These are phyloP conservation scores for Lates calcarifer DNA, from an alignment of 2,113 vertebrate species.

Conservation along the genomic window DNA sequence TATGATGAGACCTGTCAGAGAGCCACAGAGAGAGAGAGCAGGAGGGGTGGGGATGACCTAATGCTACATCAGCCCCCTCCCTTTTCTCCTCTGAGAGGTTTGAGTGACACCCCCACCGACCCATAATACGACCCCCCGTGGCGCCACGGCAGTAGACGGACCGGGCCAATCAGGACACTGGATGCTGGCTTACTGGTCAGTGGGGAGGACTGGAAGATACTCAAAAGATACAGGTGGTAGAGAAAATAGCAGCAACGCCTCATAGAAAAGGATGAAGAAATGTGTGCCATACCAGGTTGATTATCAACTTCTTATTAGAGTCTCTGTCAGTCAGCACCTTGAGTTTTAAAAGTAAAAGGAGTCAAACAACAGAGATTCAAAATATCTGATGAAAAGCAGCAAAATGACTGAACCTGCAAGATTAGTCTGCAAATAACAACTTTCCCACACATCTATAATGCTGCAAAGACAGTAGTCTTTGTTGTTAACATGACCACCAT, in stretches of 20 bases:
- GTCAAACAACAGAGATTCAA: too few relatives aligned
- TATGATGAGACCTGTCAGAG: constrained; percentile 68
- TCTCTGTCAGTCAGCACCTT: not conserved
- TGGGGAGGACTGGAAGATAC: constrained; percentile 16
- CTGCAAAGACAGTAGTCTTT: not conserved
- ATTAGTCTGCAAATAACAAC: not conserved
- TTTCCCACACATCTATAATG: not conserved
- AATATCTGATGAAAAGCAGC: not conserved
- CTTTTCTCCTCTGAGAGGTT: constrained; percentile 45
- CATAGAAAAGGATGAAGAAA: not conserved
- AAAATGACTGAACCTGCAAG: too few relatives aligned
- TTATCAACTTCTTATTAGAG: not conserved
- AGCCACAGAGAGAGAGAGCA: constrained; percentile 21
- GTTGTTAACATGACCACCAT: too few relatives aligned
- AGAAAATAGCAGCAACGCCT: not conserved
- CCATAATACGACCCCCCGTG: constrained; percentile 49
- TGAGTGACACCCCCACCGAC: constrained; percentile 66
- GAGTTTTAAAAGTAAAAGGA: too few relatives aligned
- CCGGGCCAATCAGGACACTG: constrained; percentile 35
- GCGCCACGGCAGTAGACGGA: constrained; percentile 47
- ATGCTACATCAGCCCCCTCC: constrained; percentile 62
- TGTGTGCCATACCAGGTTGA: not conserved
- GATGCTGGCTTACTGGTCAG: constrained; percentile 24
- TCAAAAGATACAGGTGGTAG: constrained; percentile 15
- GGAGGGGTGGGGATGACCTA: constrained; percentile 72